These are phyloP conservation scores for Parus major DNA, from an alignment of 2,113 vertebrate species.

Conservation along the genomic window DNA sequence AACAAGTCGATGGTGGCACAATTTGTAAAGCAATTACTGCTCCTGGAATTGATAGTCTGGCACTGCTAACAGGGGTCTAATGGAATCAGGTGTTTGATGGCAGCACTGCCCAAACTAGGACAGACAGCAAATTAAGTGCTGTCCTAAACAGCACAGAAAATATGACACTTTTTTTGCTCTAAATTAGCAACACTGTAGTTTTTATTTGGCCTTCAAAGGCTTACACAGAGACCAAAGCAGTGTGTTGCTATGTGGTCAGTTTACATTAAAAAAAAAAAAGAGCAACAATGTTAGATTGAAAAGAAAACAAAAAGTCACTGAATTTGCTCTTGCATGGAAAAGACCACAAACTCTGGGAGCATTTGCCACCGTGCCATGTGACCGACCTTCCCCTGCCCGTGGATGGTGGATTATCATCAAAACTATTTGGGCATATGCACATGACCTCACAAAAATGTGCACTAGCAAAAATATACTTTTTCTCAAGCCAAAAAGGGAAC, in stretches of 20 bases:
- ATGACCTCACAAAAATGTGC: conserved; percentile 16
- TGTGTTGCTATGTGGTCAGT: neutral
- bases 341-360: neutral
- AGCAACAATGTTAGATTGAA: neutral
- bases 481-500: neutral
- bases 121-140: neutral
- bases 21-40: conserved; percentile 55
- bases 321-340: neutral
- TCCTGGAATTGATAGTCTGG: conserved; percentile 7
- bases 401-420: neutral
- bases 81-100: neutral
- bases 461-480: neutral
- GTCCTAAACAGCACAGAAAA: neutral
- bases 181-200: neutral
- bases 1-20: conserved; percentile 31
- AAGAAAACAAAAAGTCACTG: conserved; percentile 3
- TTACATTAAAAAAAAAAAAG: neutral
- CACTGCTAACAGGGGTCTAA: neutral
- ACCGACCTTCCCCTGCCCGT: neutral
- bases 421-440: neutral
- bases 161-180: neutral
- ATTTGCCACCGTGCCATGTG: neutral
- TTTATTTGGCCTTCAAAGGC: conserved; percentile 19
- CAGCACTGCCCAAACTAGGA: neutral
- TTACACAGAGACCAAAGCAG: neutral